Conservation (phyloP, 2,113 vertebrate species). For the Sitta europaea region DNA sequence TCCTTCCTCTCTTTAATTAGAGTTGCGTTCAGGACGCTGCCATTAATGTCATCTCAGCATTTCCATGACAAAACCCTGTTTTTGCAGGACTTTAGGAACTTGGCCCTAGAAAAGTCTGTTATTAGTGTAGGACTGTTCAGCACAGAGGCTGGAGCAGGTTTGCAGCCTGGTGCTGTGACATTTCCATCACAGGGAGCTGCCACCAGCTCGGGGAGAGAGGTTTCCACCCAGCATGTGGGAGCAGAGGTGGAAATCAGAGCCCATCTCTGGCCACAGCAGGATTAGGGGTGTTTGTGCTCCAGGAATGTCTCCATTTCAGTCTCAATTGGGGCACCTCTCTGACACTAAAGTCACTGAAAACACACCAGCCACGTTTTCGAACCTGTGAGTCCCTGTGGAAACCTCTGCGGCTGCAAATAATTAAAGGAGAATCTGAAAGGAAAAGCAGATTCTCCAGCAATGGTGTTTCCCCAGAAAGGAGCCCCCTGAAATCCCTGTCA, state of each 20-base stretch:
- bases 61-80: constrained; percentile 51
- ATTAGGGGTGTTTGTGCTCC: neutral
- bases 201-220: neutral
- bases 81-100: constrained; percentile 1
- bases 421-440: neutral
- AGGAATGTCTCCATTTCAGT: neutral
- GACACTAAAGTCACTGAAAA: neutral
- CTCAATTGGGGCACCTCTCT: neutral
- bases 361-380: neutral
- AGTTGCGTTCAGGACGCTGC: constrained; percentile 23
- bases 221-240: neutral
- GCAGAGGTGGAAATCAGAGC: rapidly evolving
- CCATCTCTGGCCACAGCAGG: rapidly evolving
- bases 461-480: neutral
- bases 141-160: neutral
- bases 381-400: neutral
- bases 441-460: rapidly evolving
- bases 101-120: neutral
- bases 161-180: neutral
- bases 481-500: neutral
- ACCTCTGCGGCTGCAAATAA: neutral
- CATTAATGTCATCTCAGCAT: constrained; percentile 60
- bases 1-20: constrained; percentile 68
- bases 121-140: neutral
- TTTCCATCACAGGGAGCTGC: neutral